Percentiles rank a stretch among this genome's conserved stretches.
phyloP scores from a whole-genome alignment of 1,140 invertebrate species.

The Chlorops oryzae region DNA sequence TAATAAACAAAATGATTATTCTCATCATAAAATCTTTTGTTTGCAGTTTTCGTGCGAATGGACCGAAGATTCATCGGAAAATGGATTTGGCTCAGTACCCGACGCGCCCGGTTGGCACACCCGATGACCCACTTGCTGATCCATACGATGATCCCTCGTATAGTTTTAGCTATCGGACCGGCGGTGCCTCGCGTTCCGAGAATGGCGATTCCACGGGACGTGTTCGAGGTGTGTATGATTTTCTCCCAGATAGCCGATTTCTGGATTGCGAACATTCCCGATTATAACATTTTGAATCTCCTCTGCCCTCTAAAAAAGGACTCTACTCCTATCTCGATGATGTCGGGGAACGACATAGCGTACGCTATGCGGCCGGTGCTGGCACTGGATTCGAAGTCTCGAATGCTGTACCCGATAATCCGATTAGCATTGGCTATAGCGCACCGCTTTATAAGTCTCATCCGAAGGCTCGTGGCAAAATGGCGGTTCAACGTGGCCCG shows the following conservation, averaged over 20 bases:
- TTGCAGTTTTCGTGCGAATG: slow-evolving; percentile 57
- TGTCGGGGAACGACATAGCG: slow-evolving; percentile 63
- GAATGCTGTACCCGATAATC: slow-evolving; percentile 60
- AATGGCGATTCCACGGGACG: slow-evolving; percentile 55
- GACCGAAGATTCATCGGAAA: slow-evolving; percentile 62
- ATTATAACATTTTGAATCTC: not conserved
- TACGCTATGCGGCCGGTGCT: slow-evolving; percentile 64
- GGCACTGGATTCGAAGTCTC: slow-evolving; percentile 66
- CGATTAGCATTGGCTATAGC: slow-evolving; percentile 33
- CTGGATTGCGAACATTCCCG: not conserved
- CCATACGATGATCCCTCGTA: slow-evolving; percentile 68
- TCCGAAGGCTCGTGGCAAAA: slow-evolving; percentile 36
- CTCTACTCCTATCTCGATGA: slow-evolving; percentile 64
- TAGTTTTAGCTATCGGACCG: slow-evolving; percentile 58
- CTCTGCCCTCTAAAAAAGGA: slow-evolving; percentile 39
- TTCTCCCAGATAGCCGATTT: not conserved
- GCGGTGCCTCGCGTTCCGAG: slow-evolving; percentile 60
- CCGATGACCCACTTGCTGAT: slow-evolving; percentile 61
- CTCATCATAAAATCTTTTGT: not conserved
- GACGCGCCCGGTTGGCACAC: slow-evolving; percentile 55
- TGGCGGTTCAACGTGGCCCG: slow-evolving; percentile 39
- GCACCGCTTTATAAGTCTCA: slow-evolving; percentile 39
- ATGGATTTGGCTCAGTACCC: slow-evolving; percentile 62
- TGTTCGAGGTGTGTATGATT: slow-evolving; percentile 49
- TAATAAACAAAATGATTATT: not conserved